A percentile compares a stretch with the other conserved stretches of the same genome.
These are phyloP conservation scores for Rhaphigaster nebulosa DNA, from an alignment of 2,888 invertebrate species.

Conservation along the genomic window DNA sequence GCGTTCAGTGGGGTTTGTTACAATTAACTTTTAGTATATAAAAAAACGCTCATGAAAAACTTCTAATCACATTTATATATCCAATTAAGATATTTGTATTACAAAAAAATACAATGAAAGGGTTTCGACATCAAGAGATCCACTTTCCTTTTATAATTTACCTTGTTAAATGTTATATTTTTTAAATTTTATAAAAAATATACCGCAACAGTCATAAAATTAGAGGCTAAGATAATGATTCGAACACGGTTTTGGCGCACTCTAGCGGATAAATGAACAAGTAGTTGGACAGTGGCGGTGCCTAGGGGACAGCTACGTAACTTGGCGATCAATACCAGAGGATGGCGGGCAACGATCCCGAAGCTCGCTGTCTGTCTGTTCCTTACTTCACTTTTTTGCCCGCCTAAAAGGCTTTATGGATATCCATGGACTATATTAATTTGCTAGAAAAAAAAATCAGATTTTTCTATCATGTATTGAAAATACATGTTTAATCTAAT, in stretches of 20 bases:
- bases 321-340: conserved; percentile 3
- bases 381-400: not conserved
- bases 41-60: too few species aligned
- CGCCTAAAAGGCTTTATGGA: not conserved
- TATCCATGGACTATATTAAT: not conserved
- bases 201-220: not conserved
- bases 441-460: not conserved
- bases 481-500: not conserved
- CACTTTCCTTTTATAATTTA: too few species aligned
- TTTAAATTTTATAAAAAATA: too few species aligned
- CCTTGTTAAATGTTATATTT: too few species aligned
- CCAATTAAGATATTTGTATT: too few species aligned
- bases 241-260: not conserved
- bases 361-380: conserved; percentile 5
- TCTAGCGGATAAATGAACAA: not conserved
- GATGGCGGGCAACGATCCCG: conserved; percentile 33
- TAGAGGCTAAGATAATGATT: not conserved
- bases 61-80: too few species aligned
- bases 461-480: not conserved
- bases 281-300: not conserved
- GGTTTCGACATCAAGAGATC: too few species aligned
- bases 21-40: too few species aligned
- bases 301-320: not conserved
- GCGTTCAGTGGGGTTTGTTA: too few species aligned
- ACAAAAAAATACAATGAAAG: too few species aligned